phyloP scores from a whole-genome alignment of 2,113 vertebrate species.

The Delphinapterus leucas region DNA sequence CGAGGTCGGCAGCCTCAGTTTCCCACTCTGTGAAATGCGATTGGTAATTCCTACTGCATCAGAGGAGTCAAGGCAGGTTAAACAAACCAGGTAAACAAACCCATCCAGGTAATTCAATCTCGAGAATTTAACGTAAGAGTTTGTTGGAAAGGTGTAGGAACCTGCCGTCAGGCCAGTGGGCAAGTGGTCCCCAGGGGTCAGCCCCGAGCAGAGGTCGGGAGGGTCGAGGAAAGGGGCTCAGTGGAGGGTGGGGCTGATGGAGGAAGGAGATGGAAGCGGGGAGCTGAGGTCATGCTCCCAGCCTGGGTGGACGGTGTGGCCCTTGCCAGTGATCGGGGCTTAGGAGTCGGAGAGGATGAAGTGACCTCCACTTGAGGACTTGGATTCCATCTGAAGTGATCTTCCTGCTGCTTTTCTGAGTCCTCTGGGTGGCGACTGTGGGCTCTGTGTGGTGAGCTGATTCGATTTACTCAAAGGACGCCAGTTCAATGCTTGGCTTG shows the following conservation, averaged over 20 bases:
- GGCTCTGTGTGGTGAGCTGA: not conserved
- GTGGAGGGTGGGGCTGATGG: not conserved
- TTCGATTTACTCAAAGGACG: not conserved
- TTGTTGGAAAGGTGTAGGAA: not conserved
- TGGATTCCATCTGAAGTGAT: not conserved
- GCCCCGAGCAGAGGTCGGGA: not conserved
- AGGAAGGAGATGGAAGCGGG: not conserved
- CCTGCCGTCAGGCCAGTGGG: not conserved
- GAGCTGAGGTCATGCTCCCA: not conserved
- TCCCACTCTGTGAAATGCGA: not conserved
- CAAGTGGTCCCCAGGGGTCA: not conserved
- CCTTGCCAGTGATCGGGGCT: not conserved
- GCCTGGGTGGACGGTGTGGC: rapidly evolving
- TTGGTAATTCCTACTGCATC: not conserved
- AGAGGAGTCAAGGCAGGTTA: not conserved
- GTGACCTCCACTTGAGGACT: not conserved
- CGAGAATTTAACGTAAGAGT: not conserved
- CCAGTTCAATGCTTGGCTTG: not conserved
- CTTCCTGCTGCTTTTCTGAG: not conserved
- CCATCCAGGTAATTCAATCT: not conserved
- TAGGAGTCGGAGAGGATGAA: rapidly evolving
- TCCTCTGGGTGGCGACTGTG: not conserved
- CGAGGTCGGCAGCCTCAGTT: not conserved
- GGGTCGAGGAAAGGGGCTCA: rapidly evolving
- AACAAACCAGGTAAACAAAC: not conserved